These are phyloP conservation scores for Abramis brama DNA, from an alignment of 2,113 vertebrate species.

Conservation along the genomic window DNA sequence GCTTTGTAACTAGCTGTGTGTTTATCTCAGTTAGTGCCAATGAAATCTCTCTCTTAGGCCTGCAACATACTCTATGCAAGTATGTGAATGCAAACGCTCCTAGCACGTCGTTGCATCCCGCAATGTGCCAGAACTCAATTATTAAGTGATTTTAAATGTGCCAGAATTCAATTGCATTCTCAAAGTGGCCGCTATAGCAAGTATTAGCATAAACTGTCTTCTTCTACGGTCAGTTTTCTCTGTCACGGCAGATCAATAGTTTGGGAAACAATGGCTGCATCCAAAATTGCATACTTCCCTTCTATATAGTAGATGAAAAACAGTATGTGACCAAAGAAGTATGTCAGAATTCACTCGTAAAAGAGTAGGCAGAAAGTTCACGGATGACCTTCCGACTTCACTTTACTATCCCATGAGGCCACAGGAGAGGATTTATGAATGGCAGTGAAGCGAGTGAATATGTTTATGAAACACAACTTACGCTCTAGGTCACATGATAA, in stretches of 20 bases:
- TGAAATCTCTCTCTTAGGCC: conserved; percentile 22
- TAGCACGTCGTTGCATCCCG: background rate
- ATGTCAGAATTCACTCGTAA: too few species aligned
- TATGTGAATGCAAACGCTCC: background rate
- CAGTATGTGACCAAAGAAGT: too few species aligned
- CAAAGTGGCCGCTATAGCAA: background rate
- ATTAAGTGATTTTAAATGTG: background rate
- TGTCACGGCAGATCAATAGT: background rate
- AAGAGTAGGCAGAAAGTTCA: too few species aligned
- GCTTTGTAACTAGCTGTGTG: conserved; percentile 55
- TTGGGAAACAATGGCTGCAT: background rate
- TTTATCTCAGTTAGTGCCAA: conserved; percentile 63
- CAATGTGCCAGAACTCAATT: background rate
- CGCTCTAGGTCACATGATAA: too few species aligned
- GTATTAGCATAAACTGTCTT: background rate
- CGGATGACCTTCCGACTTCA: too few species aligned
- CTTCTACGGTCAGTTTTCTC: background rate
- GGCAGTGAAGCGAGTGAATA: too few species aligned
- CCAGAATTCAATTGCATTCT: background rate
- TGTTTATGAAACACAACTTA: too few species aligned
- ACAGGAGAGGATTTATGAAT: too few species aligned
- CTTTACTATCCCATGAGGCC: too few species aligned
- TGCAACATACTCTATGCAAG: conserved; percentile 19
- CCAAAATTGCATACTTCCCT: too few species aligned
- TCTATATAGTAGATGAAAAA: too few species aligned